Percentiles rank a stretch among this genome's conserved stretches.
Conservation (phyloP, 1,140 invertebrate species). For the Planococcus citri region DNA sequence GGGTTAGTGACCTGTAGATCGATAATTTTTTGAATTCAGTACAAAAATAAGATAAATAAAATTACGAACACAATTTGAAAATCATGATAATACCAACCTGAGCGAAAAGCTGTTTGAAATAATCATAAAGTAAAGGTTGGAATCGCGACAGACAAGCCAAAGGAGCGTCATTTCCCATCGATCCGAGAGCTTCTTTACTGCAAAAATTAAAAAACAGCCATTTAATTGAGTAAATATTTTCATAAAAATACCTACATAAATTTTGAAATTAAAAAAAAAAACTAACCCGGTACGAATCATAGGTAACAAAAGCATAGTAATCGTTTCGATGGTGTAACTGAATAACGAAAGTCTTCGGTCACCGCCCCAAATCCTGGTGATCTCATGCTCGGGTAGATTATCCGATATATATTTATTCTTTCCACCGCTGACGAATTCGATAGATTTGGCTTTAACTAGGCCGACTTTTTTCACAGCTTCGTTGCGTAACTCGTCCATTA, state of each 20-base stretch:
- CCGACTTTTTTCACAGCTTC: conserved; percentile 31
- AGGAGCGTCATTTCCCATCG: conserved; percentile 98
- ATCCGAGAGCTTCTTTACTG: conserved; percentile 95
- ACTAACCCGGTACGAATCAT: conserved; percentile 98
- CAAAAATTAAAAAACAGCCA: conserved; percentile 27
- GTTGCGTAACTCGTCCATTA: conserved; percentile 50
- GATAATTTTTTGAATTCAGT: too few relatives aligned
- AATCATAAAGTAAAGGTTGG: conserved; percentile 89
- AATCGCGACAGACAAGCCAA: conserved; percentile 90
- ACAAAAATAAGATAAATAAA: conserved; percentile 12
- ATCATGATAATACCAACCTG: conserved; percentile 45
- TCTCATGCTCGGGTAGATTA: conserved; percentile 28
- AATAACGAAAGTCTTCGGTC: conserved; percentile 83
- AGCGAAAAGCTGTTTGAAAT: conserved; percentile 99
- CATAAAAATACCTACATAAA: neutral
- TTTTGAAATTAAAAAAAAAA: too few relatives aligned
- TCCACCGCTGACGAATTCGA: conserved; percentile 27
- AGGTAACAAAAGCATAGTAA: conserved; percentile 83
- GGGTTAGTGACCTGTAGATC: conserved; percentile 85
- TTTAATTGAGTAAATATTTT: neutral
- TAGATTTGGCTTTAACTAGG: conserved; percentile 25
- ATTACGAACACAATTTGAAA: neutral
- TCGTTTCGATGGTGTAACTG: conserved; percentile 89
- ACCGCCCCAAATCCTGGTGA: conserved; percentile 42
- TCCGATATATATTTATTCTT: conserved; percentile 25